Evolutionary conservation across 2,888 invertebrate species (phyloP), one percentile per base, ranked within the genome.

Genomic region (Latheticus oryzae): DNA sequence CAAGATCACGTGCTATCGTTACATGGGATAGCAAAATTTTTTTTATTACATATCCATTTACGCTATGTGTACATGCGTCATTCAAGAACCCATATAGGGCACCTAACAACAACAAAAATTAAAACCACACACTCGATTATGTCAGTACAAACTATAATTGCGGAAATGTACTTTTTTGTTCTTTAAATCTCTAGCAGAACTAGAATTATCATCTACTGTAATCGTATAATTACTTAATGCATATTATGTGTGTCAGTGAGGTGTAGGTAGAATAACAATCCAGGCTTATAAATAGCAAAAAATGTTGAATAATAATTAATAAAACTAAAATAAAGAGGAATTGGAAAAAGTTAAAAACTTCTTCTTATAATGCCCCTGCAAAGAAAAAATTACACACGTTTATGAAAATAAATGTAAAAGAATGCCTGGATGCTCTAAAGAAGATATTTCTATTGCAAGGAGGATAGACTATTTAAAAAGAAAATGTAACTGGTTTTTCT

Each of bases 11-110:
- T 59, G 63, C 63, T 63, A 62, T 63, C 63, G 38, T 64, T 37
- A 50, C 26, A 17, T 61, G 67, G 67, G 67, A 67, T 66, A 67
- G 67, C 67, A 67, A 67, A 67, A 67, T 59, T 56, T n/a, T n/a
- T n/a, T n/a, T n/a, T n/a, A n/a, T n/a, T 58, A 63, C 45, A 60
- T 59, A 59, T 47, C 61, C 60, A 50, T 32, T 53, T 38, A 42
- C 57, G 21, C 40, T 33, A 40, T 32, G 26, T 38, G 32, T 32
- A 30, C 45, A 43, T 32, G 24, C 38, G 24, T 32, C 32, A 26
- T 19, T 16, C 13, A 15, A n/a, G n/a, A 17, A 11, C 17, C 35
- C 19, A 15, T 7, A n/a, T 11, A 24, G 26, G 33, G 33, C 24
- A 13, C 9, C 5, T 12, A 23, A 24, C n/a, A 35, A 43, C 16